Evolutionary conservation across 2,113 vertebrate genomes (phyloP), one percentile per base, ranked within the genome.

Genomic region (Engraulis encrasicolus): DNA sequence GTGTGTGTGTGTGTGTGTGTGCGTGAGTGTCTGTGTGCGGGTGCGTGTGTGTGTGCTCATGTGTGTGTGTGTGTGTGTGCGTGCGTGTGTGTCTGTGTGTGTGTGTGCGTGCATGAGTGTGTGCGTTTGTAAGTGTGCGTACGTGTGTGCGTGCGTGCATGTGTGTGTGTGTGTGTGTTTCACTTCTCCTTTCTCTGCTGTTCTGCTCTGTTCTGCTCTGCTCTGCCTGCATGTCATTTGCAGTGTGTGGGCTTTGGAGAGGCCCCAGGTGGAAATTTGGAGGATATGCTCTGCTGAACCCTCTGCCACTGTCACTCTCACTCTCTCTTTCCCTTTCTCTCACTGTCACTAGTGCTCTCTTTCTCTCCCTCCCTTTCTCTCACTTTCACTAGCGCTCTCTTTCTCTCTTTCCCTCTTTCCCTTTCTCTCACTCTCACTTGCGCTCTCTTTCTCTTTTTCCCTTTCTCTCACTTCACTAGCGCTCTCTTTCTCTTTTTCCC

Each of bases 241-340:
- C 54, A 11, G 54, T 5, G 54, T 61, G 54, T 61, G 54, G 54
- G 54, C 54, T 61, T 61, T 23, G n/a, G 54, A 61, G 54, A 61
- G 54, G 54, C 54, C 54, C 20, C 54, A 61, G 54, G 54, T 61
- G 54, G 54, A 61, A 23, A 61, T 61, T 61, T 61, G 20, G 54
- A 23, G 54, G 54, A 61, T 61, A 61, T 23, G 54, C 54, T 61
- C 54, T 61, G 54, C 6, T 61, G 54, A 61, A 23, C 54, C 27
- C 50, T 52, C 15, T 52, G 20, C n/a, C 54, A 23, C 20, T 61
- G 6, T 23, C 54, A 23, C 54, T 61, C 11, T 7, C 54, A 23
- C n/a, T 61, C 54, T 17, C 50, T 54, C 11, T 23, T 12, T 23
- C 5, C 9, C n/a, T 61, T 1, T 61, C 20, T 61, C 52, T 23